Evolutionary conservation across 2,797 vertebrate genomes (phyloP), one percentile per base, ranked within the genome.

Genomic region (Chaetophractus vellerosus): DNA sequence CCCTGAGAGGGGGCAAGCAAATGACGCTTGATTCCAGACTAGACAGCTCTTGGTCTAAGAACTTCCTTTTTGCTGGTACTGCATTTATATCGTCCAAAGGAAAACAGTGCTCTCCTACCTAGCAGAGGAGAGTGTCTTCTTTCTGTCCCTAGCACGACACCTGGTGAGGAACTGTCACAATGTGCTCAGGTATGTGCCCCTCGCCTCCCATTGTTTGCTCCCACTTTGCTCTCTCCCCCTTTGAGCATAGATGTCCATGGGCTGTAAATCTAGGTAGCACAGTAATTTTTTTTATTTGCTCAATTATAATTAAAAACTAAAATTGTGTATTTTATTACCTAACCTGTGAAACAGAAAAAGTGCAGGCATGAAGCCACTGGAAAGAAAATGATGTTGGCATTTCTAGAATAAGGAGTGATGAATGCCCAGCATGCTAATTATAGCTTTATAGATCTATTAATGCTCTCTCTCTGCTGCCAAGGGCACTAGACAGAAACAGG

Each of bases 221-320:
- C 38, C 19, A 8, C 41, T 24, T 45, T 31, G 6, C 5, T 4
- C 9, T 64, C 26, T 64, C 38, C 24, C n/a, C 23, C 55, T 48
- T 28, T 38, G 38, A 81, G 14, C 31, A 15, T n/a, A 55, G 28
- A 36, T 52, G 33, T 36, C 31, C 41, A 18, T 76, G 74, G 12
- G 2, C 36, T 63, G 19, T 11, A 45, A 75, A 36, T 36, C 52
- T 23, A 21, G 19, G 38, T 6, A 48, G 4, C 14, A 3, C 26
- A 68, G 33, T 52, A 48, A 78, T 59, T 64, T 55, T 82, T 48
- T 71, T 57, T 59, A 75, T 71, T 76, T 69, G 18, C 9, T 50
- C 33, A 68, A 28, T 74, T 68, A 52, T 68, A 74, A 63, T 59
- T 64, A 31, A 75, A 90, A 55, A 63, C 36, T 26, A 55, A 87